Evolutionary conservation across 2,797 vertebrate genomes (phyloP).

Genomic region (Squalus acanthias): DNA sequence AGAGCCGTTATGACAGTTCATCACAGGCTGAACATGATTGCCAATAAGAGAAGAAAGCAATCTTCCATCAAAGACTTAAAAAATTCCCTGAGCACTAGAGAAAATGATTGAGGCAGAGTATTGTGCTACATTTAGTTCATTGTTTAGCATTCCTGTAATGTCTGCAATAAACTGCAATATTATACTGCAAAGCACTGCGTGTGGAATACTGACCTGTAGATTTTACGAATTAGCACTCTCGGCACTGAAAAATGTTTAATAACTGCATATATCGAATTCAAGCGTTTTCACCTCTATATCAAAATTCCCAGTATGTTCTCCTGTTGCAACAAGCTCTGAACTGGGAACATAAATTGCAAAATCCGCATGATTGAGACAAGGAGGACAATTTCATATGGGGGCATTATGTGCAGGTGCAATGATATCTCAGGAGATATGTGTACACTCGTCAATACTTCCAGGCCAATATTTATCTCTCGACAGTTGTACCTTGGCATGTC

Average conservation of each 20-base stretch:
- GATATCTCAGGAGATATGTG: background rate
- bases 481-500: background rate
- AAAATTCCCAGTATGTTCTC: background rate
- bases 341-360: background rate
- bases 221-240: background rate
- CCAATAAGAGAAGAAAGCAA: background rate
- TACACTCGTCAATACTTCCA: background rate
- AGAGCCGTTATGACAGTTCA: background rate
- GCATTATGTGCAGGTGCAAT: background rate
- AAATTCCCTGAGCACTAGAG: background rate
- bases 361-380: background rate
- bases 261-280: background rate
- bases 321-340: background rate
- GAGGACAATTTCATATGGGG: background rate
- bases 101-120: background rate
- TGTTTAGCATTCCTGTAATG: background rate
- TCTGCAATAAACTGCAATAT: background rate
- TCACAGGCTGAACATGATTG: background rate
- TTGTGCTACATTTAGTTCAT: background rate
- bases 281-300: too few relatives aligned
- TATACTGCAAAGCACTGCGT: background rate
- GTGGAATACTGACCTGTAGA: background rate
- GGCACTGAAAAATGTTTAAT: background rate
- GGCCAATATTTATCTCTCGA: background rate
- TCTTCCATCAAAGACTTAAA: background rate